Conservation (phyloP, 2,888 invertebrate genomes). For the Argyra leucocephala region DNA sequence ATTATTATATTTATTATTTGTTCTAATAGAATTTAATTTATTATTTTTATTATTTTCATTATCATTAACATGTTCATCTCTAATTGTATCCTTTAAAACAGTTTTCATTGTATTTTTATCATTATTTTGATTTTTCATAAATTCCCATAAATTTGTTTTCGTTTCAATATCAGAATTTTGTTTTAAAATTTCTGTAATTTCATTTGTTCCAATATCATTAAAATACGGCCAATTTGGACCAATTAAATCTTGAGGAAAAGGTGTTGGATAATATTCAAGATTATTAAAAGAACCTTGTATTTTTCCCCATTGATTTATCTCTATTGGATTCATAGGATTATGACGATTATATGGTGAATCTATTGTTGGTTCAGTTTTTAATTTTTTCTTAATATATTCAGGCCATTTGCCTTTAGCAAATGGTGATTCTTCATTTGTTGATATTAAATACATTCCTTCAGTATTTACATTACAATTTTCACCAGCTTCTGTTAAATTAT, state of each 20-base stretch:
- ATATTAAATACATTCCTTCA: slow-evolving; percentile 49
- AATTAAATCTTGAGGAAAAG: slow-evolving; percentile 30
- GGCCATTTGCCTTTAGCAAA: slow-evolving; percentile 53
- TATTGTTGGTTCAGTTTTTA: not conserved
- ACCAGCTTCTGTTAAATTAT: slow-evolving; percentile 45
- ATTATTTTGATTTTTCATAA: not conserved
- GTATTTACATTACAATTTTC: slow-evolving; percentile 41
- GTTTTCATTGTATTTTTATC: not conserved
- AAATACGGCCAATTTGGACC: slow-evolving; percentile 37
- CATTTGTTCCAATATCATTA: slow-evolving; percentile 25
- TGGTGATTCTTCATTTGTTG: slow-evolving; percentile 48
- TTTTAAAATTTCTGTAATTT: slow-evolving; percentile 24
- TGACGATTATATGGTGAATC: slow-evolving; percentile 25
- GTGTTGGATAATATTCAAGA: slow-evolving; percentile 24
- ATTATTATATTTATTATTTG: not conserved
- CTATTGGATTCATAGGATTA: not conserved
- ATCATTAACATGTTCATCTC: too few species aligned
- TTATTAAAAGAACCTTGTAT: slow-evolving; percentile 38
- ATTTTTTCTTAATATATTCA: slow-evolving; percentile 26
- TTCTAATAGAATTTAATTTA: not conserved
- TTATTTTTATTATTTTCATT: not conserved
- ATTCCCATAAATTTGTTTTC: slow-evolving; percentile 19
- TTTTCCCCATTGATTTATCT: slow-evolving; percentile 40
- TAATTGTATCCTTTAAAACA: too few species aligned
- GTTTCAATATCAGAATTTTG: slow-evolving; percentile 30